A percentile compares a stretch with the other conserved stretches of the same genome.
phyloP scores from a whole-genome alignment of 1,140 invertebrate genomes.

The Melanaphis sacchari region DNA sequence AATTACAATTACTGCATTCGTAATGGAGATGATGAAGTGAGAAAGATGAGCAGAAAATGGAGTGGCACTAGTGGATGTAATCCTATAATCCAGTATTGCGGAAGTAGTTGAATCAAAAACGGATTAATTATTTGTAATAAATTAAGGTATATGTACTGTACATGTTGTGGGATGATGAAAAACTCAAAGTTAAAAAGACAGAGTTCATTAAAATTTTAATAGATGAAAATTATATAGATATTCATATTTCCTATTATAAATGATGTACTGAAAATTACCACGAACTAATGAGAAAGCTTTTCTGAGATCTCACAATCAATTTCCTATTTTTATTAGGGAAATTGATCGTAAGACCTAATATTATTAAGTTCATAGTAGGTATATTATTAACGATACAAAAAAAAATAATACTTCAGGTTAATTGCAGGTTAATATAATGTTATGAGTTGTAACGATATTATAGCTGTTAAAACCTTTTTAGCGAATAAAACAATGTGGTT shows the following conservation, averaged over 20 bases:
- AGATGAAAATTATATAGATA: not conserved
- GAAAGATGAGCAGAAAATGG: too few species aligned
- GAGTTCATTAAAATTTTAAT: not conserved
- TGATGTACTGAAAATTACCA: not conserved
- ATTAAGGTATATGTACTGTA: not conserved
- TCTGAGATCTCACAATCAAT: not conserved
- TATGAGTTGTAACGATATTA: not conserved
- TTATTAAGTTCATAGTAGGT: not conserved
- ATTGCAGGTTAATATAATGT: too few species aligned
- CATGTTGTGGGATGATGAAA: not conserved
- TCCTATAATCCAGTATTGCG: not conserved
- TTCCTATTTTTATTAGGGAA: too few species aligned
- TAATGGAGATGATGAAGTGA: too few species aligned
- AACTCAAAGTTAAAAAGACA: not conserved
- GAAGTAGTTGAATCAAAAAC: not conserved
- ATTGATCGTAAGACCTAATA: not conserved
- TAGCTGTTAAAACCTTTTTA: not conserved
- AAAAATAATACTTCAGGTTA: too few species aligned
- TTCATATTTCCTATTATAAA: constrained; percentile 7
- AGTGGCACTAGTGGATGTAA: too few species aligned
- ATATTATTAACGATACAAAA: not conserved
- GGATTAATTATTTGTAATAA: not conserved
- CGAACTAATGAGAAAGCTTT: not conserved
- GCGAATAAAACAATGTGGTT: not conserved
- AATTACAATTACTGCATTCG: too few species aligned